phyloP scores from a whole-genome alignment of 1,140 invertebrate genomes.

The Proales similis region DNA sequence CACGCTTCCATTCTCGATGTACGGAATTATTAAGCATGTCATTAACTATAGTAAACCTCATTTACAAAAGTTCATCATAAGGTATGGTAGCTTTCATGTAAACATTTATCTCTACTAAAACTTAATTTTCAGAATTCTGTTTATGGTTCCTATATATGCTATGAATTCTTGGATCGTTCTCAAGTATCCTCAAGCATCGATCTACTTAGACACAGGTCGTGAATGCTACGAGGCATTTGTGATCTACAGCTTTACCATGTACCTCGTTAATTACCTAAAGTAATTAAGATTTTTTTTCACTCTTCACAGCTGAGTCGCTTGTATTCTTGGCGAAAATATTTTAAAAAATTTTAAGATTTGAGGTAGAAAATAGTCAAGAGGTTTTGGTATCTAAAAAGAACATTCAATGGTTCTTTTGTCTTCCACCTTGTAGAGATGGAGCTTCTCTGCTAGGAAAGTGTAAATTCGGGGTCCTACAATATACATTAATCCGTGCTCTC shows the following conservation, averaged over 20 bases:
- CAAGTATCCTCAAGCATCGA: slow-evolving; percentile 68
- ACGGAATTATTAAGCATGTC: slow-evolving; percentile 86
- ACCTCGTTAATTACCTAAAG: slow-evolving; percentile 67
- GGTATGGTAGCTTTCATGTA: slow-evolving; percentile 72
- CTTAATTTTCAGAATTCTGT: slow-evolving; percentile 68
- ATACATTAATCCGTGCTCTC: slow-evolving; percentile 77
- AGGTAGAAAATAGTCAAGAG: slow-evolving; percentile 70
- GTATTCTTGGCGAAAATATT: not conserved
- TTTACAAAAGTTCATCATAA: slow-evolving; percentile 86
- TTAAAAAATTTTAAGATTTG: slow-evolving; percentile 51
- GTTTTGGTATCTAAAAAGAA: slow-evolving; percentile 64
- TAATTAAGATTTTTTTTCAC: not conserved
- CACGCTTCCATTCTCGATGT: slow-evolving; percentile 81
- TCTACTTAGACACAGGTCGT: slow-evolving; percentile 80
- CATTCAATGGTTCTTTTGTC: slow-evolving; percentile 50
- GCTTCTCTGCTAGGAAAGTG: slow-evolving; percentile 68
- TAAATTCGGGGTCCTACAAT: slow-evolving; percentile 90
- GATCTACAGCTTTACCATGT: slow-evolving; percentile 95
- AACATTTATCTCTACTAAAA: not conserved
- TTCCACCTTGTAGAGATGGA: slow-evolving; percentile 78
- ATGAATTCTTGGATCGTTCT: slow-evolving; percentile 68
- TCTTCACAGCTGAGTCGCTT: too few species aligned
- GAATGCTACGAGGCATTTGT: slow-evolving; percentile 93
- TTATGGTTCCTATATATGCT: slow-evolving; percentile 96
- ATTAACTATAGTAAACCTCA: slow-evolving; percentile 84